A percentile compares a stretch with the other conserved stretches of the same genome.
phyloP scores from a whole-genome alignment of 1,140 invertebrate genomes.

The Tetranychus cinnabarinus region DNA sequence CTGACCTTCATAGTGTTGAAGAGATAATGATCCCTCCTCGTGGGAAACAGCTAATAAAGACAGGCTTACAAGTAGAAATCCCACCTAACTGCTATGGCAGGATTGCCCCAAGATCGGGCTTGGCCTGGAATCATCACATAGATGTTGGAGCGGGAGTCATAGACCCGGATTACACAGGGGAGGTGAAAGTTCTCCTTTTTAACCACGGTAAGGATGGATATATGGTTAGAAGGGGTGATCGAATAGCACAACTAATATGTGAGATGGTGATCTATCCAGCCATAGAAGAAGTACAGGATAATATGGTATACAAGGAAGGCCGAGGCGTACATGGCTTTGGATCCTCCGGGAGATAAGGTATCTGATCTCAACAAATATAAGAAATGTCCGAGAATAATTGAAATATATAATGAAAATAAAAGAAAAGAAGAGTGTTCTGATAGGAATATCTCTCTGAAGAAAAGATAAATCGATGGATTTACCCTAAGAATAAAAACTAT shows the following conservation, averaged over 20 bases:
- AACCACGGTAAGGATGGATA: slow-evolving; percentile 68
- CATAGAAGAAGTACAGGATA: slow-evolving; percentile 41
- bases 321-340: slow-evolving; percentile 14
- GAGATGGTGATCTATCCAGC: slow-evolving; percentile 71
- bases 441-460: no score
- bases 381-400: no score
- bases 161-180: slow-evolving; percentile 77
- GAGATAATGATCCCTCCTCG: slow-evolving; percentile 50
- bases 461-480: no score
- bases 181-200: slow-evolving; percentile 77
- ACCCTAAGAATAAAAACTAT: no score
- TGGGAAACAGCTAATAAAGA: slow-evolving; percentile 64
- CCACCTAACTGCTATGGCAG: slow-evolving; percentile 67
- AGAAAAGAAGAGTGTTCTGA: no score
- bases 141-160: slow-evolving; percentile 86
- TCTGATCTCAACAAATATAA: no score
- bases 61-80: slow-evolving; percentile 52
- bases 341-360: slow-evolving; percentile 10
- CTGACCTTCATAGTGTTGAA: slow-evolving; percentile 59
- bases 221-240: slow-evolving; percentile 47
- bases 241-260: slow-evolving; percentile 89
- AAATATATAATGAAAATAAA: no score
- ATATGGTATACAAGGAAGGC: slow-evolving; percentile 3
- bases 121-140: slow-evolving; percentile 82
- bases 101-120: slow-evolving; percentile 80